phyloP scores from a whole-genome alignment of 2,797 vertebrate species.

The Mallotus villosus region DNA sequence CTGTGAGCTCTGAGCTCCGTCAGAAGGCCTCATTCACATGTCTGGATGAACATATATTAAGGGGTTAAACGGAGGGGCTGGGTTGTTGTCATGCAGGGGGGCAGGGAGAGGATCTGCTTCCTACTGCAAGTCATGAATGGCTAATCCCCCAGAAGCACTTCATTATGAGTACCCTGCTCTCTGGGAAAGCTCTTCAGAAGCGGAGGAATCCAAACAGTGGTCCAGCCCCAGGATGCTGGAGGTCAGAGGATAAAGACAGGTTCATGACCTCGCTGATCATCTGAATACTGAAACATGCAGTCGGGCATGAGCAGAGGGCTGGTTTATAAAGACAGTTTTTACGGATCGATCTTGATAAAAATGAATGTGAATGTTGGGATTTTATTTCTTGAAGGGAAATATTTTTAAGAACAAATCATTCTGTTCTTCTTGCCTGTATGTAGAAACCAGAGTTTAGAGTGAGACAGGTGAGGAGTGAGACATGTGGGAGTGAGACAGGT shows the following conservation, averaged over 20 bases:
- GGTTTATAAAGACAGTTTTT: too few species aligned
- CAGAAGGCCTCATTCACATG: constrained; percentile 73
- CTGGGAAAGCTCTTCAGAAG: constrained; percentile 53
- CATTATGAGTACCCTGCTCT: constrained; percentile 58
- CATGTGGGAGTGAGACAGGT: constrained; percentile 6
- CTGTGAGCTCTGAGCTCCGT: constrained; percentile 60
- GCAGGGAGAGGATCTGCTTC: constrained; percentile 21
- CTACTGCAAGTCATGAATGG: constrained; percentile 72
- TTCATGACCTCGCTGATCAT: too few species aligned
- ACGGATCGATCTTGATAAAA: neutral
- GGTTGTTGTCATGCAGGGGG: constrained; percentile 67
- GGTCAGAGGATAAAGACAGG: constrained; percentile 2
- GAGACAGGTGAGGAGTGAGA: constrained; percentile 36
- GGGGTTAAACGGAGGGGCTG: constrained; percentile 73
- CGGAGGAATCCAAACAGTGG: constrained; percentile 22
- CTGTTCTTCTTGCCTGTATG: too few species aligned
- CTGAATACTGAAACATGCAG: too few species aligned
- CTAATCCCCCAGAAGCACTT: constrained; percentile 63
- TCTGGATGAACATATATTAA: constrained; percentile 74
- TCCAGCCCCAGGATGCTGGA: constrained; percentile 44
- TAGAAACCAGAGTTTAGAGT: constrained; percentile 15
- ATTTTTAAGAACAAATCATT: too few species aligned
- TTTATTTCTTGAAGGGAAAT: neutral
- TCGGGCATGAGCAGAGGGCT: too few species aligned
- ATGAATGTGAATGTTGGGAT: neutral